Evolutionary conservation across 92 coral and sea anemone species (phyloP).

Genomic region (Epizoanthus rinbou): DNA sequence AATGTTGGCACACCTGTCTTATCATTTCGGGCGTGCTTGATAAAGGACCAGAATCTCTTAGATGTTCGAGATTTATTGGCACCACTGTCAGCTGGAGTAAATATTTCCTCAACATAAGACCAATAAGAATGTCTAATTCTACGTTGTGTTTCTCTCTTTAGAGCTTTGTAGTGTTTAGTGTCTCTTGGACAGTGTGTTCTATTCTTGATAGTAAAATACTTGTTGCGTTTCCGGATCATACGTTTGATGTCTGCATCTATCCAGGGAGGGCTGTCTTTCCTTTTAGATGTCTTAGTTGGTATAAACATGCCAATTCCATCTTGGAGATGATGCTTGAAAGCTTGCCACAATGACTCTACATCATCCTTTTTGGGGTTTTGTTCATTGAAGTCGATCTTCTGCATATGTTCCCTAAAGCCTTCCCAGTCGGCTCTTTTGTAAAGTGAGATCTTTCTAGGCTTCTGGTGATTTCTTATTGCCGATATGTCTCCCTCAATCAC

Average conservation of each 20-base stretch:
- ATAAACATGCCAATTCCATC: constrained; percentile 24
- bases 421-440: constrained; percentile 45
- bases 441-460: constrained; percentile 38
- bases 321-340: neutral
- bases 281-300: constrained; percentile 30
- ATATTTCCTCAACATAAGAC: constrained; percentile 19
- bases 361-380: neutral
- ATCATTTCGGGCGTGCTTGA: constrained; percentile 35
- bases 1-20: constrained; percentile 12
- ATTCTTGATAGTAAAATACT: constrained; percentile 23
- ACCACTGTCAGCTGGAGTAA: neutral
- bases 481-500: constrained; percentile 16
- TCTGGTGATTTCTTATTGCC: constrained; percentile 27
- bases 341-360: constrained; percentile 18
- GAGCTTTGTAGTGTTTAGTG: constrained; percentile 30
- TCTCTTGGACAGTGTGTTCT: neutral
- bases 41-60: constrained; percentile 36
- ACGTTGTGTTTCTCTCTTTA: constrained; percentile 31
- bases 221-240: constrained; percentile 36
- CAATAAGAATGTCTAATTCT: constrained; percentile 31
- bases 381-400: neutral
- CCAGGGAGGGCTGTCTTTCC: constrained; percentile 6
- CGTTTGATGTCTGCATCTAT: constrained; percentile 40
- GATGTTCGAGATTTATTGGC: neutral
- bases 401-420: constrained; percentile 31